phyloP scores from a whole-genome alignment of 2,113 vertebrate species.

The Lamprotornis superbus region DNA sequence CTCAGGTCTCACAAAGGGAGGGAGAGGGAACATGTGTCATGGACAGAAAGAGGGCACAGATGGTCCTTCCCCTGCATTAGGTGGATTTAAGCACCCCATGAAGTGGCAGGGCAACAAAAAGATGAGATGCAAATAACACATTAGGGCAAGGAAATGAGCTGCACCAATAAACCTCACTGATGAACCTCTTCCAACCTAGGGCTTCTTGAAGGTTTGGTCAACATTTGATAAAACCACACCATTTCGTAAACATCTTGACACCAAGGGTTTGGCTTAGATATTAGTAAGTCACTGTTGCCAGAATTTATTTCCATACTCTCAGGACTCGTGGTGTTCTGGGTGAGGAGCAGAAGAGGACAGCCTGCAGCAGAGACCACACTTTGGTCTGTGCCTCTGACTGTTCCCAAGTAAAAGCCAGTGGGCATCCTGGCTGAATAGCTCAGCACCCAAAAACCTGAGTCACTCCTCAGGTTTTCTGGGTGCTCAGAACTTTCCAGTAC shows the following conservation, averaged over 20 bases:
- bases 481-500: background rate
- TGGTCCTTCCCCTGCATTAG: background rate
- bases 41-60: background rate
- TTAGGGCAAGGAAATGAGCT: background rate
- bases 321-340: rapidly evolving
- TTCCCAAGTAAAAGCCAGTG: background rate
- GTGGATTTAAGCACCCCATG: background rate
- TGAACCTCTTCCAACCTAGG: background rate
- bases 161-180: background rate
- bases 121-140: background rate
- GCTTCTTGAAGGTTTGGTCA: background rate
- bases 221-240: background rate
- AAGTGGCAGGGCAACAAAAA: background rate
- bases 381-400: background rate
- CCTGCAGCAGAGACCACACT: background rate
- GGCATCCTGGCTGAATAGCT: rapidly evolving
- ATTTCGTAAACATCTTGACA: background rate
- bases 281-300: background rate
- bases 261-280: background rate
- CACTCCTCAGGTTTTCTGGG: background rate
- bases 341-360: background rate
- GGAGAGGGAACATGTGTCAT: rapidly evolving
- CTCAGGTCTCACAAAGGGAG: background rate
- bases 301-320: background rate
- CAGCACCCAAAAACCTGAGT: background rate